Conservation (phyloP, 2,113 vertebrate species). For the Isurus oxyrinchus region DNA sequence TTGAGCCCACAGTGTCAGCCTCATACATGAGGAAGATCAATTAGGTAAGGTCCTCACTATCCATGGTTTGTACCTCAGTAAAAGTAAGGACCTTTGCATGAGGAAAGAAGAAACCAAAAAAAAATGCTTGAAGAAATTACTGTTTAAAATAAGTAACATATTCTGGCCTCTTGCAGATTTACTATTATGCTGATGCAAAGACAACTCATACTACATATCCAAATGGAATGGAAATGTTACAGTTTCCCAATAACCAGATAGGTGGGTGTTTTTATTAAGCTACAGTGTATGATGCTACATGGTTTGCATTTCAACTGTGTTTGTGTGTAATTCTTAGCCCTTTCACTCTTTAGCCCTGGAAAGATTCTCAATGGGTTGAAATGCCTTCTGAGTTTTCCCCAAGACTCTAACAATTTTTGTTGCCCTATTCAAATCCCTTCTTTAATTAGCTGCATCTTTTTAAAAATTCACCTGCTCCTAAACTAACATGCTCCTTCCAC, state of each 20-base stretch:
- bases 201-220: constrained; percentile 56
- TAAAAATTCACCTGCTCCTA: not conserved
- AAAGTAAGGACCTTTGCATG: not conserved
- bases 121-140: not conserved
- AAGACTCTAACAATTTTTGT: not conserved
- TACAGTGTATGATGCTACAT: not conserved
- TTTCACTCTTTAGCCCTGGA: not conserved
- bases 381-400: not conserved
- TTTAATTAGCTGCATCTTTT: not conserved
- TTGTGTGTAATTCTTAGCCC: not conserved
- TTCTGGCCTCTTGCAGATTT: constrained; percentile 54
- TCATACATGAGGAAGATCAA: not conserved
- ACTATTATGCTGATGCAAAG: constrained; percentile 56
- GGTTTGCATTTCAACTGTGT: not conserved
- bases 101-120: not conserved
- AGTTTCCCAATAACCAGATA: constrained; percentile 64
- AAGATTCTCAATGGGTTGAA: not conserved
- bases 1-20: not conserved
- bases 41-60: too few relatives aligned
- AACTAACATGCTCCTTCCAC: not conserved
- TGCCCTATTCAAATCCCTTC: not conserved
- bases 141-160: not conserved
- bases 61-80: not conserved
- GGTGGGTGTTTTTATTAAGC: constrained; percentile 48
- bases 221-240: constrained; percentile 54